Evolutionary conservation across 2,797 vertebrate genomes (phyloP).

Genomic region (Acanthurus lineatus): DNA sequence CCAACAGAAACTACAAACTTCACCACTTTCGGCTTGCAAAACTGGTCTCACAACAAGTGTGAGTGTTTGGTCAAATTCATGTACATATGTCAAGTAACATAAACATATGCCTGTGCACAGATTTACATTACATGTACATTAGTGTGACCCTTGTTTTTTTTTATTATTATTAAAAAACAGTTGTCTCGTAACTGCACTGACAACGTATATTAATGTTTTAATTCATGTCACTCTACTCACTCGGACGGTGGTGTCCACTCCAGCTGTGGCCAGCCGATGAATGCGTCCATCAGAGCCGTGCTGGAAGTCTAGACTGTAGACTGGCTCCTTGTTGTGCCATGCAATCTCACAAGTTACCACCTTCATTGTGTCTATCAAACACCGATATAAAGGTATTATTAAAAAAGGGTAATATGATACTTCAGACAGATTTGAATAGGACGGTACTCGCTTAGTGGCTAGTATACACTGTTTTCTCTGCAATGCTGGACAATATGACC

Average conservation of each 20-base stretch:
- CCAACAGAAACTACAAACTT: neutral
- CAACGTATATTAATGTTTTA: no score
- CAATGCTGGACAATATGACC: fast-evolving
- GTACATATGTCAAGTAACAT: neutral
- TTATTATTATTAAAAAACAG: no score
- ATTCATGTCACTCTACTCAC: slow-evolving; percentile 75
- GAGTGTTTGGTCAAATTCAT: neutral
- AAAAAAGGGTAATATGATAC: neutral
- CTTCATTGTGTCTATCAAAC: slow-evolving; percentile 87
- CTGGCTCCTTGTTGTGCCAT: slow-evolving; percentile 98
- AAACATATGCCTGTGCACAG: neutral
- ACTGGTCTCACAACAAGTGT: neutral
- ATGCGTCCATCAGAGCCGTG: slow-evolving; percentile 86
- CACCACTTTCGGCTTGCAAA: neutral
- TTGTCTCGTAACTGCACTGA: neutral
- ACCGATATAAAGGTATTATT: neutral
- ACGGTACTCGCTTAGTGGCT: neutral
- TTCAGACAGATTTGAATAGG: neutral
- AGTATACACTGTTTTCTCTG: neutral
- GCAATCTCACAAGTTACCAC: slow-evolving; percentile 97
- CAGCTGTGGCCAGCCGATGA: slow-evolving; percentile 93
- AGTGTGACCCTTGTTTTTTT: no score
- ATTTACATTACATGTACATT: neutral
- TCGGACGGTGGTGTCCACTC: slow-evolving; percentile 94
- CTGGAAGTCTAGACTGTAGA: slow-evolving; percentile 98